Base-by-base conservation (phyloP, 1,140 invertebrate genomes). In the Vanessa atalanta region DNA sequence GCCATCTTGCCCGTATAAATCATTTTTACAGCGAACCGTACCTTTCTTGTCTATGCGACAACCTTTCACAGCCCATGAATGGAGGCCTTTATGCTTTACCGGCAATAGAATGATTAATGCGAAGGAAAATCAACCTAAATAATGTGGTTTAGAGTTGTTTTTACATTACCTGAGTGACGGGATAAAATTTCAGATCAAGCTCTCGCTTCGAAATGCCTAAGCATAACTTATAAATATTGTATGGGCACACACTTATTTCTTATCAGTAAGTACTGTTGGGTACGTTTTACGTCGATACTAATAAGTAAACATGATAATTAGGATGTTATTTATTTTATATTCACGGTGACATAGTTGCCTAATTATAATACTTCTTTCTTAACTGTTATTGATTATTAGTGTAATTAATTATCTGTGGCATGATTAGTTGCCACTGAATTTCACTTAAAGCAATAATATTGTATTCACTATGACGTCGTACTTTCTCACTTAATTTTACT, bases 51-150 rank as follows among this genome's bases (percentile, higher is more conserved):
- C 83, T 87, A 87, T 84, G 82, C 80, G 80, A 81, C 80, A 83
- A 76, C 80, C 84, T 89, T 88, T 86, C 84, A 88, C 72, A 76
- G 76, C 63, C 71, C 81, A 77, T 86, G 82, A 88, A 89, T 86
- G 77, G 81, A 72, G 71, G 73, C 75, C 84, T 83, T 87, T 88
- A 87, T 84, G 77, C 77, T 78, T 65, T 73, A 79, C 77, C 77
- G 83, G 74, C 79, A 79, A 79, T 82, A 78, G 73, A 76, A 75
- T 26, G 26, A 55, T 47, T 15, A 16, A 11, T 16, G 13, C 37
- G 50, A 48, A 68, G 6, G n/a, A 70, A 66, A 66, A 43, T 47
- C 15, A 71, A 68, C 74, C 64, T 57, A 83, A 78, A 65, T 15
- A 13, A 53, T 43, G 26, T 8, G 16, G 11, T 1, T 67, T 73